Base-by-base conservation (phyloP, 2,797 vertebrate genomes). In the Oreochromis grahami region DNA sequence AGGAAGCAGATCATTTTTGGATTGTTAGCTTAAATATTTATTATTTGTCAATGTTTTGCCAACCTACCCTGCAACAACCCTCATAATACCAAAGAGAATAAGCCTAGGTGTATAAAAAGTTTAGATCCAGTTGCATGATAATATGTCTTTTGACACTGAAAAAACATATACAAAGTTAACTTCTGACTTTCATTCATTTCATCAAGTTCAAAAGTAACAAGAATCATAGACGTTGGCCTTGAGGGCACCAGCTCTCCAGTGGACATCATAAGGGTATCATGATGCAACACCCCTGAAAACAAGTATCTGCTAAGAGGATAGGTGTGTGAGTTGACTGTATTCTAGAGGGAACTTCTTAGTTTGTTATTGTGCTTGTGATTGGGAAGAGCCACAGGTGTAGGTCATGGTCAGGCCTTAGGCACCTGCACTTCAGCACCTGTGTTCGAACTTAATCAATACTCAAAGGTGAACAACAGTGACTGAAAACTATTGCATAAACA, bases 201-300 rank as follows among this genome's bases (percentile, higher is more conserved):
- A 11, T 29, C 6, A 78, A 80, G 29, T 72, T 89, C 52, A 65
- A 84, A 63, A 26, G 1, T 3, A 83, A 60, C 5, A 77, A n/a
- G 65, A 84, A 70, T 11, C 14, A 12, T 65, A 63, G 12, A 56
- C 15, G 56, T 48, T 56, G 6, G 4, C 2, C 79, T 52, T 12
- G 7, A 56, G 32, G 50, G 21, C n/a, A 56, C 1, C 19, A 15
- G 17, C 45, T 82, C 17, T 74, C 19, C 7, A 14, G 6, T 50
- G 43, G 41, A 63, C 26, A 50, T 83, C 63, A 60, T 11, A 4
- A 55, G 24, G 41, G 38, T 17, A 76, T 79, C 32, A 45, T 93
- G 91, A 92, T 93, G 90, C 88, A 93, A 94, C 51, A 85, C 26
- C 19, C 38, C 76, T 83, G 5, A 43, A 19, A 58, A 8, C n/a